These are phyloP conservation scores for Lithosia quadra DNA, from an alignment of 2,888 invertebrate species.

Conservation along the genomic window DNA sequence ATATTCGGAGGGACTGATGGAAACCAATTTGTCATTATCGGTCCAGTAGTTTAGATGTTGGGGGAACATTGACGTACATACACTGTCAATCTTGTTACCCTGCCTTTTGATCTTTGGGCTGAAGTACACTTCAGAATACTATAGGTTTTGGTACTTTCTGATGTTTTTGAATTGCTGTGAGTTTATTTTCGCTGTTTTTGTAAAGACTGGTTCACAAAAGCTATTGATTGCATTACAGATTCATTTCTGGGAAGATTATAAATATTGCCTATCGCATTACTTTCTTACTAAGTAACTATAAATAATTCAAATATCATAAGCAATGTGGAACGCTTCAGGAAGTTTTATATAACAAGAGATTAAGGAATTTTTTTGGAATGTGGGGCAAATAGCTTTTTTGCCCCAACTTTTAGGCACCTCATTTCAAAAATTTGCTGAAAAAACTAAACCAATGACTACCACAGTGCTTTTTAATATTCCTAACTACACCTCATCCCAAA, in stretches of 20 bases:
- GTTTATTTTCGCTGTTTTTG: neutral
- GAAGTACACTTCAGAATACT: neutral
- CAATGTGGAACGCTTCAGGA: too few species aligned
- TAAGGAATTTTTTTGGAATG: neutral
- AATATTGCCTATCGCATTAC: too few species aligned
- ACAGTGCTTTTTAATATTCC: neutral
- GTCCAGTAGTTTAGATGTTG: constrained; percentile 20
- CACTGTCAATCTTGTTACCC: constrained; percentile 14
- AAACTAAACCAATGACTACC: too few species aligned
- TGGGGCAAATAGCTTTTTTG: neutral
- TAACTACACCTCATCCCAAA: neutral
- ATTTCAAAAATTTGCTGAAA: too few species aligned
- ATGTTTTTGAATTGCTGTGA: neutral
- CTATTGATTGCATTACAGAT: neutral
- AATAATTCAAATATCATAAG: too few species aligned
- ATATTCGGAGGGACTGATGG: constrained; percentile 14
- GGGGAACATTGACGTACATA: constrained; percentile 17
- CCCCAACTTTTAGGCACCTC: too few species aligned
- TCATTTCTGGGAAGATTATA: neutral
- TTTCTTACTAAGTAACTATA: too few species aligned
- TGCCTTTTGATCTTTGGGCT: constrained; percentile 9
- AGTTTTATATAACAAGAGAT: too few species aligned
- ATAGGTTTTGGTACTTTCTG: neutral
- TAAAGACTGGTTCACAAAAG: neutral
- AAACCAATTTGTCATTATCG: constrained; percentile 27